Percentiles rank a stretch among this genome's conserved stretches.
These are phyloP conservation scores for Cromileptes altivelis DNA, from an alignment of 2,113 vertebrate genomes.

Conservation along the genomic window DNA sequence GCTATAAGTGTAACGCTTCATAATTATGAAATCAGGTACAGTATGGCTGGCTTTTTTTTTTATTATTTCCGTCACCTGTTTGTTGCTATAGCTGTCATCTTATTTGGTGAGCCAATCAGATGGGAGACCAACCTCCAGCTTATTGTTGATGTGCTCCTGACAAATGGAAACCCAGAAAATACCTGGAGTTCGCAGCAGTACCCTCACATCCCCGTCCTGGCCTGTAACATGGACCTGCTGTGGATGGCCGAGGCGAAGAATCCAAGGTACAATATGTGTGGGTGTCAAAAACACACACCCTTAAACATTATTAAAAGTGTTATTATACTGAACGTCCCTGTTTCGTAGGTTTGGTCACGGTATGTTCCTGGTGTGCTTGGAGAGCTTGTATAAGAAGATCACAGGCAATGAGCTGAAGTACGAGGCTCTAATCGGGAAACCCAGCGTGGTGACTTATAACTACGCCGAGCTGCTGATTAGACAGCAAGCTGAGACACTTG, in stretches of 20 bases:
- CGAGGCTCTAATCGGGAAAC: slow-evolving; percentile 93
- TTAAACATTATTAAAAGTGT: background rate
- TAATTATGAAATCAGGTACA: background rate
- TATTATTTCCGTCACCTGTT: background rate
- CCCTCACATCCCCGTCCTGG: slow-evolving; percentile 94
- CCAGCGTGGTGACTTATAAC: slow-evolving; percentile 93
- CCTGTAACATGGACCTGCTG: slow-evolving; percentile 97
- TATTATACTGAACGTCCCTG: background rate
- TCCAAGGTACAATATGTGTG: slow-evolving; percentile 87
- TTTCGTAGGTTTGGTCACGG: slow-evolving; percentile 93
- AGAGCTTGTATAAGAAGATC: slow-evolving; percentile 93
- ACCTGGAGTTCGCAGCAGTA: slow-evolving; percentile 80
- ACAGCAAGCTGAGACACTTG: slow-evolving; percentile 88
- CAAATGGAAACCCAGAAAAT: slow-evolving; percentile 87
- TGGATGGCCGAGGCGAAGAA: slow-evolving; percentile 99
- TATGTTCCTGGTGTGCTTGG: slow-evolving; percentile 94
- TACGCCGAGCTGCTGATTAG: slow-evolving; percentile 90
- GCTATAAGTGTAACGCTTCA: background rate
- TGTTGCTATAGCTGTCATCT: slow-evolving; percentile 87
- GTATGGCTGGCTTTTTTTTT: background rate
- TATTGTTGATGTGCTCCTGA: slow-evolving; percentile 92
- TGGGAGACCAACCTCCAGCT: slow-evolving; percentile 98
- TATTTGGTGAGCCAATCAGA: slow-evolving; percentile 96
- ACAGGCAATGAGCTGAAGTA: slow-evolving; percentile 93
- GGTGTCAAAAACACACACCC: background rate